Percentiles rank a stretch among this genome's conserved stretches.
phyloP scores from a whole-genome alignment of 2,888 invertebrate genomes.

The Tetranychus piercei region DNA sequence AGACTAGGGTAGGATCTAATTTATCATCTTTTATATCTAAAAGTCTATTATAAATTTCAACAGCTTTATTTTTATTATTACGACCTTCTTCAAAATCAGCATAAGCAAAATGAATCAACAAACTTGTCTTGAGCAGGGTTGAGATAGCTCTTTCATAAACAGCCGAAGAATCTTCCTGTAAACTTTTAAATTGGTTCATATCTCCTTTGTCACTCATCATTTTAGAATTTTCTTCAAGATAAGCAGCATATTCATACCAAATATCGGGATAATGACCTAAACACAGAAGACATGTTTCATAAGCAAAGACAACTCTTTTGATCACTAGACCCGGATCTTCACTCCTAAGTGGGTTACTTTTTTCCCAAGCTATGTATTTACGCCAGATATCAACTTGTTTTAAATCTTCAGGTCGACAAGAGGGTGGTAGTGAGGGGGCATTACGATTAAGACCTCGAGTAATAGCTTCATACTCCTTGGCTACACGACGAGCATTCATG shows the following conservation, averaged over 20 bases:
- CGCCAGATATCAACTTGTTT: slow-evolving; percentile 78
- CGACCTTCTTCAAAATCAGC: slow-evolving; percentile 95
- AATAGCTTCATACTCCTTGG: slow-evolving; percentile 84
- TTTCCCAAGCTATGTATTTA: slow-evolving; percentile 93
- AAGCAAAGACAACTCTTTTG: slow-evolving; percentile 14
- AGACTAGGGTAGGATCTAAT: slow-evolving; percentile 75
- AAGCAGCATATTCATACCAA: slow-evolving; percentile 97
- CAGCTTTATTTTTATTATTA: slow-evolving; percentile 85
- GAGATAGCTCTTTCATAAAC: slow-evolving; percentile 86
- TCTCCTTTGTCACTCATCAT: slow-evolving; percentile 88
- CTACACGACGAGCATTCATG: slow-evolving; percentile 87
- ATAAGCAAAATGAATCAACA: slow-evolving; percentile 87
- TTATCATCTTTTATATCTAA: slow-evolving; percentile 54
- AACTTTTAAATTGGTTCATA: slow-evolving; percentile 71
- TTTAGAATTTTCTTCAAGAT: slow-evolving; percentile 82
- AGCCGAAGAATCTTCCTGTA: slow-evolving; percentile 81
- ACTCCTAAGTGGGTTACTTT: slow-evolving; percentile 80
- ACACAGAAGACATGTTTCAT: slow-evolving; percentile 55
- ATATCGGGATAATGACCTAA: slow-evolving; percentile 94
- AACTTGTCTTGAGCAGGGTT: slow-evolving; percentile 70
- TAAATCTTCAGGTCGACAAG: slow-evolving; percentile 29
- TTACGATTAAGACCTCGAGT: slow-evolving; percentile 86
- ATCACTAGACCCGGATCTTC: slow-evolving; percentile 60
- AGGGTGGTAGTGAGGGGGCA: slow-evolving; percentile 89
- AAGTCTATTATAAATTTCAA: slow-evolving; percentile 81